Base-by-base conservation (phyloP, 23 tunicate species). In the Trididemnum clinides region DNA sequence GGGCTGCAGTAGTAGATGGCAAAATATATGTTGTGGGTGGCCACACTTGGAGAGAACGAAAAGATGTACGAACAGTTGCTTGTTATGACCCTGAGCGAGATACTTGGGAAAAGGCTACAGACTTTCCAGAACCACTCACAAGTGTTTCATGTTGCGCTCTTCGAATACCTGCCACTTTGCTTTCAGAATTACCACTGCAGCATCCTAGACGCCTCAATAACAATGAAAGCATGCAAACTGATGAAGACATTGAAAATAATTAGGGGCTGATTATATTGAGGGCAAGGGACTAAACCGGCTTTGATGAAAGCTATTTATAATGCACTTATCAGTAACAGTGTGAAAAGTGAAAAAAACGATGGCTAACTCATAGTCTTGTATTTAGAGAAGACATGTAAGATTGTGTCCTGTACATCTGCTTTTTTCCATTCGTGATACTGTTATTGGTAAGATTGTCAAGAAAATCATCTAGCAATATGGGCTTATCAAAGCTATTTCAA, bases 1-100 rank as follows among this genome's bases (percentile, higher is more conserved):
- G 99, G 0, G 99, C 99, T n/a, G 93, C 99, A 15, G 88, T 96
- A 30, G 99, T 96, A 33, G 95, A 88, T 74, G 93, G 91, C 18
- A 90, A 87, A 39, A 95, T 95, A n/a, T 95, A 90, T 64, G 87
- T 95, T 0, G 96, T 96, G 29, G 99, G 99, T 23, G 99, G 99
- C 5, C 99, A 96, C 92, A 96, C 96, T 30, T 96, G 99, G 99
- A 49, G 97, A 44, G 99, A 96, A 81, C 79, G 99, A 32, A 96
- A 96, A 85, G 99, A 96, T 91, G 99, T 96, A 5, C 85, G 99
- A 7, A 96, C 99, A 33, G 99, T 96, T 78, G 99, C 99, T 0
- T 91, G 99, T 66, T 96, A 96, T 51, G 99, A 96, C 74, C 99
- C 99, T 0, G 92, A 91, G 28, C 75, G 94, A 22, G 91, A 96